Evolutionary conservation across 2,797 vertebrate species (phyloP), one percentile per base, ranked within the genome.

Genomic region (Acanthopagrus latus): DNA sequence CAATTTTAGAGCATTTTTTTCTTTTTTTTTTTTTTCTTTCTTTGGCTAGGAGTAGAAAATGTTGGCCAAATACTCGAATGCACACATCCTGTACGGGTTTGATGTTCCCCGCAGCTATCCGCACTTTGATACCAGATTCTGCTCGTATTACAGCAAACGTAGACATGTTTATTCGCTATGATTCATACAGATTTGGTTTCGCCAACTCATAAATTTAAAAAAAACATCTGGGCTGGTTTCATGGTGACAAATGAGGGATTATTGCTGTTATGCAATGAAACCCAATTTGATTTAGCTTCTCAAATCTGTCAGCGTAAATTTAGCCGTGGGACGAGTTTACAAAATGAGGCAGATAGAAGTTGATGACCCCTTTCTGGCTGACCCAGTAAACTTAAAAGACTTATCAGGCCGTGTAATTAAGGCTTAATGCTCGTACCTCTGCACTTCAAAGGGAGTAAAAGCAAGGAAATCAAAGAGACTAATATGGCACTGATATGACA

Each of bases 381-480:
- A 80, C 80, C 76, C 75, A 76, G 65, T 85, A 86, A 82, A 84
- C 63, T 74, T 38, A 77, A 79, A 44, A 44, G 43, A 74, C 62
- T 73, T 64, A 78, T 80, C 64, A 77, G 21, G 70, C 58, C 16
- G 12, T 62, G 68, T 79, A 89, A 90, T 89, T 82, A 76, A 71
- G 38, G 46, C 16, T 80, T 84, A 81, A 82, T 76, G 83, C 68
- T 64, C 58, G 64, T 54, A 88, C 64, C 77, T 82, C 83, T 78
- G 44, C 70, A 81, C 86, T 88, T 88, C 78, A 90, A 91, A 91
- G 73, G 23, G 29, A 64, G 48, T 23, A 47, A 85, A 78, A 75
- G 78, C 76, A 58, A 76, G 74, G 64, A 78, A 88, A 87, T 88
- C 79, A 88, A 78, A 90, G 60, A 60, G 69, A 85, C 71, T 86